These are phyloP conservation scores for Protonibea diacanthus DNA, from an alignment of 2,797 vertebrate species.

Conservation along the genomic window DNA sequence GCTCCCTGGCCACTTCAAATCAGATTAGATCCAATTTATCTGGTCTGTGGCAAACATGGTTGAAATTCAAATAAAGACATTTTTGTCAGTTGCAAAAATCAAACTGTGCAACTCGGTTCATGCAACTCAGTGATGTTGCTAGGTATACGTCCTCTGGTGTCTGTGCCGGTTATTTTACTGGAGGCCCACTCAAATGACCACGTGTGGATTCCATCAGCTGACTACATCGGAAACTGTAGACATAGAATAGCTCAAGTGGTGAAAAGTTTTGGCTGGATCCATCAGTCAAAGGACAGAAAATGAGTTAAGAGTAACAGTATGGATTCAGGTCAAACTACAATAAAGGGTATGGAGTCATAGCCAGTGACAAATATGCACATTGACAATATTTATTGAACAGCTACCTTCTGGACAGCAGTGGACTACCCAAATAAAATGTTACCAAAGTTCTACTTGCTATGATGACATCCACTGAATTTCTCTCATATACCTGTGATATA, in stretches of 20 bases:
- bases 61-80: background rate
- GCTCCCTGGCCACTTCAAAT: background rate
- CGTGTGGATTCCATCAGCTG: too few species aligned
- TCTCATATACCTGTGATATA: background rate
- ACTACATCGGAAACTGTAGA: too few species aligned
- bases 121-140: background rate
- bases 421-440: constrained; percentile 2
- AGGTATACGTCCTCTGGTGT: too few species aligned
- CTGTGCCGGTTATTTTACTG: too few species aligned
- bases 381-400: background rate
- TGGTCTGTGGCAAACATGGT: constrained; percentile 20
- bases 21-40: constrained; percentile 20
- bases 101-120: background rate
- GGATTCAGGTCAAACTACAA: background rate
- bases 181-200: too few species aligned
- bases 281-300: background rate
- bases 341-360: background rate
- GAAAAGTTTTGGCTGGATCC: background rate
- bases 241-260: too few species aligned
- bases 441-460: background rate
- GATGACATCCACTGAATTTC: too few species aligned
- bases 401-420: background rate
- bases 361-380: background rate
- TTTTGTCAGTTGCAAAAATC: constrained; percentile 1
- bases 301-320: background rate